Evolutionary conservation across 2,797 vertebrate genomes (phyloP).

Genomic region (Squalus acanthias): DNA sequence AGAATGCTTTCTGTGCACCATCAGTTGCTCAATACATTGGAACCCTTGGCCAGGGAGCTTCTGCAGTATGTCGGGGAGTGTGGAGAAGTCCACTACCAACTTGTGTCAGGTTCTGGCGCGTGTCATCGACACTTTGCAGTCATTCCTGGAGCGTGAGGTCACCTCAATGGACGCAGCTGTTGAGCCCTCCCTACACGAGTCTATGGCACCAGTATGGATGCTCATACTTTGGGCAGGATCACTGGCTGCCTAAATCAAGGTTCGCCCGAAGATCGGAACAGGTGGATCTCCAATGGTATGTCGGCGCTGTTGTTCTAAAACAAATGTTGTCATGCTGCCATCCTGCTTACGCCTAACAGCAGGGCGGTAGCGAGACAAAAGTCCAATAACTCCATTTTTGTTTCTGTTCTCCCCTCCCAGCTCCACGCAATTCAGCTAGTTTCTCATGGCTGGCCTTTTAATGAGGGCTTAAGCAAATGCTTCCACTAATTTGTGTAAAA

Average conservation of each 20-base stretch:
- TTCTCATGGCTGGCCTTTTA: background rate
- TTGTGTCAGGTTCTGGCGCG: background rate
- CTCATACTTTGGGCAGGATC: background rate
- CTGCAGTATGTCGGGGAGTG: background rate
- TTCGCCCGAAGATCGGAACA: background rate
- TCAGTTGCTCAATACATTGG: background rate
- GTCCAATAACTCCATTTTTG: background rate
- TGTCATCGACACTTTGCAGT: background rate
- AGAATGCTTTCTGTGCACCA: background rate
- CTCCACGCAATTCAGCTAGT: background rate
- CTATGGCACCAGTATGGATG: background rate
- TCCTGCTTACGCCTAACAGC: background rate
- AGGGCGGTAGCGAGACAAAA: background rate
- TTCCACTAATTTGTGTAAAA: background rate
- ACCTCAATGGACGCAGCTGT: background rate
- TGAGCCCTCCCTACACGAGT: too few species aligned
- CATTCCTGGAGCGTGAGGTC: background rate
- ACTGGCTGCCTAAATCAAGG: background rate
- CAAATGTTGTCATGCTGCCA: background rate
- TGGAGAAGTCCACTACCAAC: background rate
- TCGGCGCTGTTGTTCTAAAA: background rate
- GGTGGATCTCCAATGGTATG: background rate
- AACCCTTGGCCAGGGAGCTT: background rate
- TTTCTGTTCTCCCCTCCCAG: background rate
- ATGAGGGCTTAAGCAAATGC: background rate